Percentiles rank a stretch among this genome's conserved stretches.
phyloP scores from a whole-genome alignment of 2,888 invertebrate species.

The Cerceris ruficornis region DNA sequence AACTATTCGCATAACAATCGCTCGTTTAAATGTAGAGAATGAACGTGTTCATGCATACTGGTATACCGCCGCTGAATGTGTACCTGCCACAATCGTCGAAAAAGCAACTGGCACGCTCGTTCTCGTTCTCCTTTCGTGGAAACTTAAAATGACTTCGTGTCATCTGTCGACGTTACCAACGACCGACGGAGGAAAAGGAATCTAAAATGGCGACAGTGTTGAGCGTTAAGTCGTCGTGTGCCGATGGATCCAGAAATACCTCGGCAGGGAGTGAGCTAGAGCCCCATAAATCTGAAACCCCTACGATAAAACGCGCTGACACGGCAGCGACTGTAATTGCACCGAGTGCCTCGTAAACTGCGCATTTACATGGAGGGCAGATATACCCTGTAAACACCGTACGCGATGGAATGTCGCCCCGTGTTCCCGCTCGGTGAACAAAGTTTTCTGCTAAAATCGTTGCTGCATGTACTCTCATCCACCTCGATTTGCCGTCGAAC shows the following conservation, averaged over 20 bases:
- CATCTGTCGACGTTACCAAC: background rate
- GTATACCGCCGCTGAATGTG: background rate
- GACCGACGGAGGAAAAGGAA: constrained; percentile 12
- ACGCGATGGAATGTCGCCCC: constrained; percentile 47
- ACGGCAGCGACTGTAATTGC: constrained; percentile 73
- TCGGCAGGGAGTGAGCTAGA: constrained; percentile 39
- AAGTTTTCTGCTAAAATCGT: constrained; percentile 56
- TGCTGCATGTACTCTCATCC: constrained; percentile 4
- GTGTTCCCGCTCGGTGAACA: constrained; percentile 26
- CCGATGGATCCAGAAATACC: constrained; percentile 60
- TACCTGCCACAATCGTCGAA: background rate
- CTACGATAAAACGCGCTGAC: constrained; percentile 70
- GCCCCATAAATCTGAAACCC: constrained; percentile 68
- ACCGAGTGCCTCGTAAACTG: constrained; percentile 71
- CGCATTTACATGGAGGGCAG: constrained; percentile 62
- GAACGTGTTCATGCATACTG: background rate
- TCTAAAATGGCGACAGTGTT: background rate
- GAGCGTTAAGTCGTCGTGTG: constrained; percentile 46
- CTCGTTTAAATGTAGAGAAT: no score
- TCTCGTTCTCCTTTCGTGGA: constrained; percentile 4
- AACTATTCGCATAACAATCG: no score
- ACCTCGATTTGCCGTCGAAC: constrained; percentile 26
- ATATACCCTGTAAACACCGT: constrained; percentile 44
- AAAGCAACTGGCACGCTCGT: background rate
- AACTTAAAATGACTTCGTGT: background rate